Percentiles rank a stretch among this genome's conserved stretches.
These are phyloP conservation scores for Athene cunicularia DNA, from an alignment of 2,113 vertebrate species.

Conservation along the genomic window DNA sequence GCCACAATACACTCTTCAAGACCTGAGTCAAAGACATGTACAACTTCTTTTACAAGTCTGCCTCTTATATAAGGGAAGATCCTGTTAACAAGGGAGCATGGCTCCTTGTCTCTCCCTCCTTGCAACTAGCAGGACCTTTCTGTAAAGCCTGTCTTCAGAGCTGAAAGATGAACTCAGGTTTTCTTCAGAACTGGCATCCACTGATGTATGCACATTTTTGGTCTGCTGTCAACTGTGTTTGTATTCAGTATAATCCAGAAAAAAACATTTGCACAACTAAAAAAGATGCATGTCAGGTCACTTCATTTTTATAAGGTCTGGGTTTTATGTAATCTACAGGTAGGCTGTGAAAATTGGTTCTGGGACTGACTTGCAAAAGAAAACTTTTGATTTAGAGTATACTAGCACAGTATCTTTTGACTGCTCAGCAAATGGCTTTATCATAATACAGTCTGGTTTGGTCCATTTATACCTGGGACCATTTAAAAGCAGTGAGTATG, in stretches of 20 bases:
- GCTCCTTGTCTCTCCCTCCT: neutral
- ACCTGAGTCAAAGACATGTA: neutral
- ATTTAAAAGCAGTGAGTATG: neutral
- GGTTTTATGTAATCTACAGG: neutral
- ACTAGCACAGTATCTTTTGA: neutral
- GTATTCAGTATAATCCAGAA: neutral
- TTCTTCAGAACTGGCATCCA: neutral
- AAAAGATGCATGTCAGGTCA: neutral
- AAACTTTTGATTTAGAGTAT: neutral
- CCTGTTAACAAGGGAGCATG: neutral
- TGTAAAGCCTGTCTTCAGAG: neutral
- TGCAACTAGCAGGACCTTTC: neutral
- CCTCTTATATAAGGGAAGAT: neutral
- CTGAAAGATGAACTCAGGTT: neutral
- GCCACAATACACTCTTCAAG: neutral
- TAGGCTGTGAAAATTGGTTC: neutral
- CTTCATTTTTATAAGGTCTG: neutral
- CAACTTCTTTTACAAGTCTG: neutral
- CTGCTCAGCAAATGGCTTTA: neutral
- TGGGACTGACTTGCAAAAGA: neutral
- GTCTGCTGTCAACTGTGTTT: neutral
- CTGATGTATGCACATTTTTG: accelerated
- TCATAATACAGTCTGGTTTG: neutral
- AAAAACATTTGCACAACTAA: neutral
- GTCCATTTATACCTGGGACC: neutral